Conservation (phyloP, 2,113 vertebrate species). For the Carassius auratus region DNA sequence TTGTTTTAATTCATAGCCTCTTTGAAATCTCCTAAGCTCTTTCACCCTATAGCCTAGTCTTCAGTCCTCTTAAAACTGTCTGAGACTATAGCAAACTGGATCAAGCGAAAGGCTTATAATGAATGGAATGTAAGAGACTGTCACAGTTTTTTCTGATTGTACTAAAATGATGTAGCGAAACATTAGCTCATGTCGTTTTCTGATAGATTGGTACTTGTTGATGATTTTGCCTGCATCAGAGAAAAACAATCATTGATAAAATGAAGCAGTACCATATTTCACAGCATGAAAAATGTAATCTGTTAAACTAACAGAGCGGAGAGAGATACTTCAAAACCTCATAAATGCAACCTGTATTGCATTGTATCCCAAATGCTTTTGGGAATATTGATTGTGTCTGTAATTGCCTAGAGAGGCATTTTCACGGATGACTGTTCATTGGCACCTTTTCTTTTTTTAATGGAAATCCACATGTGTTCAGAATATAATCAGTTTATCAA, state of each 20-base stretch:
- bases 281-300: constrained; percentile 61
- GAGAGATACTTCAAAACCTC: constrained; percentile 60
- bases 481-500: constrained; percentile 59
- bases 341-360: constrained; percentile 63
- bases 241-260: constrained; percentile 56
- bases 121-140: background rate
- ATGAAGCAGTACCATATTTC: constrained; percentile 51
- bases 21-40: constrained; percentile 15
- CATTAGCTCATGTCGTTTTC: background rate
- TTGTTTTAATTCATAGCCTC: constrained; percentile 18
- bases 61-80: background rate
- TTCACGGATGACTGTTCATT: constrained; percentile 52
- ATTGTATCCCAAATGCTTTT: constrained; percentile 62
- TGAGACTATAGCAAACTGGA: background rate
- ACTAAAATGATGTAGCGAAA: background rate
- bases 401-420: constrained; percentile 64
- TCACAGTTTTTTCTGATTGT: background rate
- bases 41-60: background rate
- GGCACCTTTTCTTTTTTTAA: constrained; percentile 24
- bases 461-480: constrained; percentile 59
- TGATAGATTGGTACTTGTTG: background rate
- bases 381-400: constrained; percentile 71
- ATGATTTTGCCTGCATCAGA: constrained; percentile 44
- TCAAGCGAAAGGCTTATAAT: background rate
- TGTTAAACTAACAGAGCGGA: constrained; percentile 69